Evolutionary conservation across 1,140 invertebrate species (phyloP).

Genomic region (Bacillus rossius): DNA sequence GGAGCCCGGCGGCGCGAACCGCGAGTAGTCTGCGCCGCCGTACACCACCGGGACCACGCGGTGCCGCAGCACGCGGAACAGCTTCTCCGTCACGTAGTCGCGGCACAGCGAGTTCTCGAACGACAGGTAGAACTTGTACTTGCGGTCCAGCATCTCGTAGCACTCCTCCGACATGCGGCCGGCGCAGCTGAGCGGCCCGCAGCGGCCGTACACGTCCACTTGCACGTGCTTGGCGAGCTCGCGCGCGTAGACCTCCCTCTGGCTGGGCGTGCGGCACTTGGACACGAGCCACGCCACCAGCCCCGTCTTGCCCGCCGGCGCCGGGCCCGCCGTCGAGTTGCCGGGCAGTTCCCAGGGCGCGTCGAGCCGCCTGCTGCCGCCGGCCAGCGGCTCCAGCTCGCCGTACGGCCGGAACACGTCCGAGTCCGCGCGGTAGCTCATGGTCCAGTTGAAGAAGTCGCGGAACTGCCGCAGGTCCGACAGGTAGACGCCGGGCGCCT

Average conservation of each 20-base stretch:
- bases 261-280: neutral
- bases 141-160: no score
- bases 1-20: slow-evolving; percentile 36
- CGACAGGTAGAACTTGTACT: slow-evolving; percentile 1
- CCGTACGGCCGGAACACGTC: slow-evolving; percentile 46
- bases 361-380: neutral
- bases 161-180: neutral
- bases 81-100: slow-evolving; percentile 41
- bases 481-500: slow-evolving; percentile 37
- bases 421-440: slow-evolving; percentile 51
- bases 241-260: neutral
- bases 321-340: no score
- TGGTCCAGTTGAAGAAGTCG: slow-evolving; percentile 54
- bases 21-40: slow-evolving; percentile 28
- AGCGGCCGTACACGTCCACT: neutral
- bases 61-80: slow-evolving; percentile 27
- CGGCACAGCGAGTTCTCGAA: neutral
- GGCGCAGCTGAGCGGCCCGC: neutral
- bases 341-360: no score
- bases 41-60: slow-evolving; percentile 34
- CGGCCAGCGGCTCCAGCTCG: slow-evolving; percentile 25
- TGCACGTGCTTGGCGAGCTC: neutral
- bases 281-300: neutral
- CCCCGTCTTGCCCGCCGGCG: no score
- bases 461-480: slow-evolving; percentile 27